Base-by-base conservation (phyloP, 2,888 invertebrate species). In the Lycophotia porphyrea region DNA sequence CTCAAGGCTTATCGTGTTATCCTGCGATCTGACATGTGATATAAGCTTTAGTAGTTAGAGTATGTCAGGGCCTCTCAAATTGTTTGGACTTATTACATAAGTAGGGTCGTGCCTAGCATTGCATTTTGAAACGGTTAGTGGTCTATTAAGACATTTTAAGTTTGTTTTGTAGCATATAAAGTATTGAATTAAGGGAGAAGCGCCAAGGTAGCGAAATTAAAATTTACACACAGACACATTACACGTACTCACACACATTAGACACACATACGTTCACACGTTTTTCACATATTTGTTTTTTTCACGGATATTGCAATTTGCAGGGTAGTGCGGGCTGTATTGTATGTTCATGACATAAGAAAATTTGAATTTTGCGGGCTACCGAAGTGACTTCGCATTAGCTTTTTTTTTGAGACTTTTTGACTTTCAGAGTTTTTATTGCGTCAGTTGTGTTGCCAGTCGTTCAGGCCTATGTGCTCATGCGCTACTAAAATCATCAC, bases 11-110 rank as follows among this genome's bases (percentile, higher is more conserved):
- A 5, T 60, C 21, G 31, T 42, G 67, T 63, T 34, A 27, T 81
- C 73, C 66, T 71, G 21, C 47, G 58, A 73, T 64, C 58, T 60
- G 36, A 61, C 64, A 34, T 74, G 52, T 64, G 60, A 65, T 74
- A 84, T 82, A 74, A 24, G 60, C 24, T 42, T 81, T 78, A 42
- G 27, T 34, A 55, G 44, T 78, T 81, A 81, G 81, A 81, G 5
- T 60, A 34, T 42, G 74, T 58, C 63, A 77, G 5, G 71, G 47
- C 55, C 71, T 55, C n/a, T 27, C 27, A 60, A 65, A 64, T 49
- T 80, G 42, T 65, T 81, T 36, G 49, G 15, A 42, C 15, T 65
- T 21, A 58, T 72, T 36, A 60, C 31, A 31, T 39, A 47, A 3
- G 39, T 49, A 27, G 31, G 71, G 52, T 24, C 78, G 68, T 52